Conservation (phyloP, 2,797 vertebrate genomes). For the Aratinga solstitialis region DNA sequence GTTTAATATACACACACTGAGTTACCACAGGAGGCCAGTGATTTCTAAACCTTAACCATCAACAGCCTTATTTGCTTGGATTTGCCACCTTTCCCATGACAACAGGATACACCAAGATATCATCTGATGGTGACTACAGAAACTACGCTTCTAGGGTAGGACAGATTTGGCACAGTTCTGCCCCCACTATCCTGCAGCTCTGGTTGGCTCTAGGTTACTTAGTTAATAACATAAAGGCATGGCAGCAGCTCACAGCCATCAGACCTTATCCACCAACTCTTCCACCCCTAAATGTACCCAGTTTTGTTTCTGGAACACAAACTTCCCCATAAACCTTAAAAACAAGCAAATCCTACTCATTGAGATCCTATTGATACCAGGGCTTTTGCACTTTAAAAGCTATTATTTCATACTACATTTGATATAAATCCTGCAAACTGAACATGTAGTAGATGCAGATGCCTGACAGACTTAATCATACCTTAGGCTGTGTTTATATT, state of each 20-base stretch:
- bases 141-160: not conserved
- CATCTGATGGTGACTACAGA: not conserved
- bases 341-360: not conserved
- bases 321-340: accelerated
- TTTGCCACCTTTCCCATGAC: not conserved
- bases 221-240: not conserved
- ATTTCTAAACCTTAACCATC: not conserved
- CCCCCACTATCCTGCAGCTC: too few species aligned
- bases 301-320: not conserved
- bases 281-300: not conserved
- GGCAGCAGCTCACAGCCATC: not conserved
- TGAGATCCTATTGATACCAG: not conserved
- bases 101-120: not conserved
- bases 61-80: not conserved
- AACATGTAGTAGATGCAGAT: not conserved
- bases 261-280: not conserved
- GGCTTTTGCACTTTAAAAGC: not conserved
- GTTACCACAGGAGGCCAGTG: not conserved
- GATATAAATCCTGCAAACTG: not conserved
- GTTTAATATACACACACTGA: accelerated
- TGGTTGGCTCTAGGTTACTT: not conserved
- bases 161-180: not conserved
- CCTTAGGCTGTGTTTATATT: not conserved
- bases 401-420: not conserved
- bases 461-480: not conserved